Evolutionary conservation across 2,888 invertebrate species (phyloP).

Genomic region (Stenichneumon culpator): DNA sequence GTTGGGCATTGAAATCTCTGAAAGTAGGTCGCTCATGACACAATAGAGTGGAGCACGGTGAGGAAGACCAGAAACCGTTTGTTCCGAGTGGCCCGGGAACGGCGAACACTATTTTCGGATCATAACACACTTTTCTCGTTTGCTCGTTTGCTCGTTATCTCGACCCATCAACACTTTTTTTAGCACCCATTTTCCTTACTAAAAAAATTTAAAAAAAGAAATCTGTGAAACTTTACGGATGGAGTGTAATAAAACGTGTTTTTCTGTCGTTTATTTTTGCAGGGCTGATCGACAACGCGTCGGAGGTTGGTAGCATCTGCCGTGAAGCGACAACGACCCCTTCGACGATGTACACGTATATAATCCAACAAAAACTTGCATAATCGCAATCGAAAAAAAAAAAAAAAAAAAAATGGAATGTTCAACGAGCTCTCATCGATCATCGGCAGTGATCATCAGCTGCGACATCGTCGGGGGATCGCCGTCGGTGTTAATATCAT

Average conservation of each 20-base stretch:
- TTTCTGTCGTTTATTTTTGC: constrained; percentile 30
- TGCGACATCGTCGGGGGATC: background rate
- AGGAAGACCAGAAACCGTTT: constrained; percentile 30
- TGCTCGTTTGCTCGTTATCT: background rate
- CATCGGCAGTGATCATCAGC: constrained; percentile 12
- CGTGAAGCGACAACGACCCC: constrained; percentile 20
- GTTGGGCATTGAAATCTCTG: constrained; percentile 53
- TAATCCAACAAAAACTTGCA: constrained; percentile 9
- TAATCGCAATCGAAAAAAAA: constrained; percentile 19
- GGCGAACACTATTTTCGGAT: constrained; percentile 2
- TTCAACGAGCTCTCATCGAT: constrained; percentile 36
- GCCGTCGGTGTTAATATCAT: constrained; percentile 1
- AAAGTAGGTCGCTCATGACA: constrained; percentile 32
- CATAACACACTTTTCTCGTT: background rate
- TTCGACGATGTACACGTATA: constrained; percentile 24
- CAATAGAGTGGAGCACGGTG: constrained; percentile 19
- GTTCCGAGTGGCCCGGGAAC: constrained; percentile 1
- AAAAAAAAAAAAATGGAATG: constrained; percentile 8
- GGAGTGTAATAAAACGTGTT: background rate
- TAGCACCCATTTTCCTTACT: too few species aligned
- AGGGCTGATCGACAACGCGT: constrained; percentile 51
- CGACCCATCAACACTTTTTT: background rate
- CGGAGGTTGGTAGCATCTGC: constrained; percentile 14
- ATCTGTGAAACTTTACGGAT: background rate
- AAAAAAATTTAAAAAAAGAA: background rate